phyloP scores from a whole-genome alignment of 2,888 invertebrate species.

The Acrocyrtus sp. region DNA sequence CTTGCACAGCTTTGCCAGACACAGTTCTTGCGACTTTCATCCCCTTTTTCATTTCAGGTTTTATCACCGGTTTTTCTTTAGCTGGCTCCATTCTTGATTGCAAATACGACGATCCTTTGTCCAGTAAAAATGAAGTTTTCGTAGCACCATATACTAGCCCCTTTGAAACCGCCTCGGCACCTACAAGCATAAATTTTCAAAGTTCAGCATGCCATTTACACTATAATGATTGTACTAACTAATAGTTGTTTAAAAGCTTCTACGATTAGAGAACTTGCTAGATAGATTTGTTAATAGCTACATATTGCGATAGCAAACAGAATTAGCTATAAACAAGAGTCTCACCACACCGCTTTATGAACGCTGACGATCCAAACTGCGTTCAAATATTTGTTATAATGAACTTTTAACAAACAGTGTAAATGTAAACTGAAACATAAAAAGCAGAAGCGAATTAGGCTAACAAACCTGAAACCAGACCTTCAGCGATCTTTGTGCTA shows the following conservation, averaged over 20 bases:
- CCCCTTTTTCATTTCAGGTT: conserved; percentile 71
- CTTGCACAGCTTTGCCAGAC: conserved; percentile 75
- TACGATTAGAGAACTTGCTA: no score
- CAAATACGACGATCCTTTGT: conserved; percentile 73
- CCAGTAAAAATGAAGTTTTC: conserved; percentile 73
- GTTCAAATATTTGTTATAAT: no score
- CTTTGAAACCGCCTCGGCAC: conserved; percentile 75
- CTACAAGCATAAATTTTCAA: no score
- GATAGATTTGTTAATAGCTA: no score
- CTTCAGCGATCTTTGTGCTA: conserved; percentile 67
- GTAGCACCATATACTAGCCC: conserved; percentile 76
- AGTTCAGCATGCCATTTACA: no score
- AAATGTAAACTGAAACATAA: conserved; percentile 11
- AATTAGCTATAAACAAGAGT: no score
- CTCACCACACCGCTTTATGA: no score
- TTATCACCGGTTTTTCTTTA: conserved; percentile 68
- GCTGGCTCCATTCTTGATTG: conserved; percentile 70
- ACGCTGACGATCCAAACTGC: no score
- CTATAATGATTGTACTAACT: no score
- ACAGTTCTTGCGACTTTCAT: conserved; percentile 75
- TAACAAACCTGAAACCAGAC: conserved; percentile 65
- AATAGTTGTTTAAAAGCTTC: no score
- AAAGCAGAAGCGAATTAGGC: conserved; percentile 35
- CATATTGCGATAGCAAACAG: no score
- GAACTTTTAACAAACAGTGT: no score